phyloP scores from a whole-genome alignment of 2,113 vertebrate genomes.

The Panurus biarmicus region DNA sequence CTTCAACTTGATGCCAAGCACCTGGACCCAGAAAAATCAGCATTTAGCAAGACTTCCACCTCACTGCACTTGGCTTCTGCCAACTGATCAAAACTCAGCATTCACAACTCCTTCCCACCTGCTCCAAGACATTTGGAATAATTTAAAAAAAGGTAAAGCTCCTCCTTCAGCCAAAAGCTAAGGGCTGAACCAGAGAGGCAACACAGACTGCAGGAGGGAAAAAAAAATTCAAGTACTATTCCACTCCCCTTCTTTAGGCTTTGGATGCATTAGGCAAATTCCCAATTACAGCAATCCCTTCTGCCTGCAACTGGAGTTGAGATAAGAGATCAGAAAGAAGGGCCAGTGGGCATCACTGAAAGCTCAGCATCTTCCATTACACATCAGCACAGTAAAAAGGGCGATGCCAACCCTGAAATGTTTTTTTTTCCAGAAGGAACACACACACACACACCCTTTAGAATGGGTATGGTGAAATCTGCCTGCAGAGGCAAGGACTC shows the following conservation, averaged over 20 bases:
- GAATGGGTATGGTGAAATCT: neutral
- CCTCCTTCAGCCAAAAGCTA: neutral
- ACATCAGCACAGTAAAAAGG: neutral
- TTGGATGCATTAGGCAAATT: neutral
- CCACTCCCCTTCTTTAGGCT: neutral
- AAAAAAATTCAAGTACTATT: neutral
- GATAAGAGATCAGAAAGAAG: neutral
- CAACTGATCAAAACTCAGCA: neutral
- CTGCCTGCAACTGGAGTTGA: neutral
- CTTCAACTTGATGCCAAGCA: conserved; percentile 32
- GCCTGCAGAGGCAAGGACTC: neutral
- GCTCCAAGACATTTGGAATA: neutral
- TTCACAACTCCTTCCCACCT: neutral
- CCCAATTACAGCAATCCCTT: neutral
- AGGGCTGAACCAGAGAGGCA: neutral
- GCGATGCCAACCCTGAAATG: neutral
- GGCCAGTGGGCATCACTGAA: neutral
- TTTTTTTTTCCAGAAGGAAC: neutral
- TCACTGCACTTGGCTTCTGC: neutral
- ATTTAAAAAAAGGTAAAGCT: neutral
- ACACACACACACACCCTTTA: neutral
- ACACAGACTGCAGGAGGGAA: neutral
- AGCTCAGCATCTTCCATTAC: neutral
- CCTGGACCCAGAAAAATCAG: neutral
- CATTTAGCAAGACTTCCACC: neutral